Evolutionary conservation across 92 coral and sea anemone species (phyloP), one percentile per base, ranked within the genome.

Genomic region (Scolanthus callimorphus): DNA sequence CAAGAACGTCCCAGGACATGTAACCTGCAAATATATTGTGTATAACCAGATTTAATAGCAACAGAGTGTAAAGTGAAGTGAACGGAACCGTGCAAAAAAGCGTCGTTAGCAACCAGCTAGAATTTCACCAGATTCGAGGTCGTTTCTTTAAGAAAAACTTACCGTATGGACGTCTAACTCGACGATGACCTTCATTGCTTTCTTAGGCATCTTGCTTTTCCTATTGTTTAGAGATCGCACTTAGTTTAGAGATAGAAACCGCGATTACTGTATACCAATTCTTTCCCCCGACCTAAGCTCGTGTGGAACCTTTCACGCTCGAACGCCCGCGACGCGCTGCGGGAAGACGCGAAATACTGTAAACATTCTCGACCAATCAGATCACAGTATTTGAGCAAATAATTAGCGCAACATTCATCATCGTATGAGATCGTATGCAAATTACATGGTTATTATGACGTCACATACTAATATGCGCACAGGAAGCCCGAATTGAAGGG

Each of bases 101-200:
- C 98, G 98, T 92, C 98, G 86, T 80, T 92, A 92, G 98, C 98
- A 92, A 92, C 98, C 62, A 60, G 37, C 20, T 23, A 49, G 29
- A 26, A 51, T 27, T 30, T 17, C 10, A 20, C n/a, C 56, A 22
- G 41, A 62, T 58, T 44, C 53, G 59, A 47, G 59, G 65, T 46
- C 49, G 51, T 48, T 44, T 39, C 11, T 70, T 23, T 17, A 11
- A 11, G n/a, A 62, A 46, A 4, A 62, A 2, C 94, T 77, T 60
- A 92, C 98, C 66, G 94, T 83, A 43, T 92, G 98, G 24, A 89
- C 76, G 57, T 92, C 98, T 54, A 92, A 11, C 37, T 92, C 98
- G n/a, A 92, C 98, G 15, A 92, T 77, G 34, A 91, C 94, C 70
- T 92, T 92, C 98, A 92, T 92, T 29, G 98, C 98, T 71, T 92